Evolutionary conservation across 1,140 invertebrate genomes (phyloP).

Genomic region (Polypedilum vanderplanki): DNA sequence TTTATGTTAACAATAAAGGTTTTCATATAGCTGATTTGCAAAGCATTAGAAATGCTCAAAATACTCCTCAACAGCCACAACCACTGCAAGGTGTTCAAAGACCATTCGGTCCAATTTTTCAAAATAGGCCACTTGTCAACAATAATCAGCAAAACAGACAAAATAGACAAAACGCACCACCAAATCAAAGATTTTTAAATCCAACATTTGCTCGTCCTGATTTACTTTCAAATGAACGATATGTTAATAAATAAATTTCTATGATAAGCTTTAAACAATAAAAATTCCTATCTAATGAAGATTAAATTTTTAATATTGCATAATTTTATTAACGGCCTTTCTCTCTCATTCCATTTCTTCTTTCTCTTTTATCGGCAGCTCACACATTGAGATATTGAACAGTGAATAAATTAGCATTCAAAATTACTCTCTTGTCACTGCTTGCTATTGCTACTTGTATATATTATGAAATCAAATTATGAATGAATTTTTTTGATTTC

Average conservation of each 20-base stretch:
- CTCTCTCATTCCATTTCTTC: no score
- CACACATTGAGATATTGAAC: no score
- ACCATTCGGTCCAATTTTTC: neutral
- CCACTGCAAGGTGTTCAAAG: neutral
- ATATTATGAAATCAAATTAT: neutral
- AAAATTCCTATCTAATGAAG: neutral
- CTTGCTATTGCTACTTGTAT: neutral
- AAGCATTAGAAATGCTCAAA: neutral
- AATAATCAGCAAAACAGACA: neutral
- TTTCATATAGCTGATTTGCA: constrained; percentile 14
- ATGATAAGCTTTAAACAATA: neutral
- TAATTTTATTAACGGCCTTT: neutral
- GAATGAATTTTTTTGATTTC: neutral
- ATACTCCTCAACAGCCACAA: neutral
- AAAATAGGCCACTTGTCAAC: neutral
- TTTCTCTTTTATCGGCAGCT: no score
- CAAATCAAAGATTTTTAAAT: neutral
- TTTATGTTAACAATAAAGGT: neutral
- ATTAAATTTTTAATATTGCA: neutral
- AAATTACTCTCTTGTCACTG: neutral
- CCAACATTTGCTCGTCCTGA: neutral
- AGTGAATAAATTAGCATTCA: neutral
- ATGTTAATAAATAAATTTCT: neutral
- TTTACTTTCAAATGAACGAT: neutral
- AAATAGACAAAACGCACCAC: no score